A percentile compares a stretch with the other conserved stretches of the same genome.
Conservation (phyloP, 2,888 invertebrate species). For the Pachycephus smyrnensis region DNA sequence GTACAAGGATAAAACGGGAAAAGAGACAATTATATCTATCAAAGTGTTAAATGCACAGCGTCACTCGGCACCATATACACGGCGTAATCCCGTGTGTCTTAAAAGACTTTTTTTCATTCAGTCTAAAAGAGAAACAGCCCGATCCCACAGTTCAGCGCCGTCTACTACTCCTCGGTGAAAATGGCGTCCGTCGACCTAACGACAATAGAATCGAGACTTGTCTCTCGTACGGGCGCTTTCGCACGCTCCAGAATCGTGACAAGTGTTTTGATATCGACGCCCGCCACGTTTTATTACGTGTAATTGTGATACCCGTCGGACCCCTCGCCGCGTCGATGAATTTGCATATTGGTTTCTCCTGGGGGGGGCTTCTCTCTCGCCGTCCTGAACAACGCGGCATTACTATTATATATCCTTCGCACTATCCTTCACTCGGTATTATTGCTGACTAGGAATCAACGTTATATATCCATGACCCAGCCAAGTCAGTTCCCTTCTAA, state of each 20-base stretch:
- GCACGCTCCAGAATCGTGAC: constrained; percentile 15
- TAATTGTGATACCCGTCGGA: constrained; percentile 3
- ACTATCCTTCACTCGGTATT: background rate
- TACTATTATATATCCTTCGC: background rate
- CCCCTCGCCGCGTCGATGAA: constrained; percentile 3
- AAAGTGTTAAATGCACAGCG: background rate
- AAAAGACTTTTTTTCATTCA: background rate
- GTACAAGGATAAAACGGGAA: constrained; percentile 5
- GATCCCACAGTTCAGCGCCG: background rate
- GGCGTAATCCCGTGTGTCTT: background rate
- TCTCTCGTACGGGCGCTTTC: constrained; percentile 1
- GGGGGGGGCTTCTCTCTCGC: background rate
- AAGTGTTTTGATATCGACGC: constrained; percentile 9
- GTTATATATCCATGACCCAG: background rate
- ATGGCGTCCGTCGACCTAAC: background rate
- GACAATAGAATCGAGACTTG: background rate
- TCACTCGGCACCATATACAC: background rate
- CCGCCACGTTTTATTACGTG: constrained; percentile 2
- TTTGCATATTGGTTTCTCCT: constrained; percentile 5
- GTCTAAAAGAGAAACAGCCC: background rate
- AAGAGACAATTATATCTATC: constrained; percentile 6
- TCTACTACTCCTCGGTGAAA: background rate
- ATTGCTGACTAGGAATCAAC: background rate
- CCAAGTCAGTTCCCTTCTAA: background rate
- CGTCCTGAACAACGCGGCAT: background rate